Percentiles rank a stretch among this genome's conserved stretches.
phyloP scores from a whole-genome alignment of 2,113 vertebrate species.

The Gasterosteus nipponicus region DNA sequence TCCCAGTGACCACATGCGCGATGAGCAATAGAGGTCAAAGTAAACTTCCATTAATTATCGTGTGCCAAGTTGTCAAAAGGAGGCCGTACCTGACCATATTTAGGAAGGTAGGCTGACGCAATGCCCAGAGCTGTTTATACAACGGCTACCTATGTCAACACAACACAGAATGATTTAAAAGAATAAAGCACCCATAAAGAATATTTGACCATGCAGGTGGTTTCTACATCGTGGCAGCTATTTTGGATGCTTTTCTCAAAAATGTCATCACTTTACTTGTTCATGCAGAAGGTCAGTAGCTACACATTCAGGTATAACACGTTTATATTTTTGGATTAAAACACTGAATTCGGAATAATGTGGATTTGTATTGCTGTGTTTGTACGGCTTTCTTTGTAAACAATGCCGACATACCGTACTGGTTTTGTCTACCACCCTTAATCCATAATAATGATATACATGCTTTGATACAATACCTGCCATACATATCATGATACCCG shows the following conservation, averaged over 20 bases:
- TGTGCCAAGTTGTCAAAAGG: background rate
- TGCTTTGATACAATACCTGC: too few relatives aligned
- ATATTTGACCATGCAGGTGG: background rate
- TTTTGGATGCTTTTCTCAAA: background rate
- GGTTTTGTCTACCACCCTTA: too few relatives aligned
- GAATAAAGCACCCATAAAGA: background rate
- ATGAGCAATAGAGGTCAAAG: background rate
- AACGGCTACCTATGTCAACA: background rate
- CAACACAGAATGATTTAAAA: background rate
- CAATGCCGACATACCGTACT: too few relatives aligned
- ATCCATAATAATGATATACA: too few relatives aligned
- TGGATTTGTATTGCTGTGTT: too few relatives aligned
- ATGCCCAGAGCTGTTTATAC: slow-evolving; percentile 2
- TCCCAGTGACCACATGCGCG: background rate
- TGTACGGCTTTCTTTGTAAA: too few relatives aligned
- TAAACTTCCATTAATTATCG: background rate
- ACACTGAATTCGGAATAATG: too few relatives aligned
- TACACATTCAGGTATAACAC: background rate
- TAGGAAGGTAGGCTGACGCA: background rate
- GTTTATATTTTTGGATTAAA: background rate
- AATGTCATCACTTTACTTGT: background rate
- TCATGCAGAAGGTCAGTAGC: background rate
- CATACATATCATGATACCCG: too few relatives aligned
- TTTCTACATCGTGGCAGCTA: background rate
- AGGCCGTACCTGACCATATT: background rate